Evolutionary conservation across 2,888 invertebrate genomes (phyloP), one percentile per base, ranked within the genome.

Genomic region (Acheta domesticus): DNA sequence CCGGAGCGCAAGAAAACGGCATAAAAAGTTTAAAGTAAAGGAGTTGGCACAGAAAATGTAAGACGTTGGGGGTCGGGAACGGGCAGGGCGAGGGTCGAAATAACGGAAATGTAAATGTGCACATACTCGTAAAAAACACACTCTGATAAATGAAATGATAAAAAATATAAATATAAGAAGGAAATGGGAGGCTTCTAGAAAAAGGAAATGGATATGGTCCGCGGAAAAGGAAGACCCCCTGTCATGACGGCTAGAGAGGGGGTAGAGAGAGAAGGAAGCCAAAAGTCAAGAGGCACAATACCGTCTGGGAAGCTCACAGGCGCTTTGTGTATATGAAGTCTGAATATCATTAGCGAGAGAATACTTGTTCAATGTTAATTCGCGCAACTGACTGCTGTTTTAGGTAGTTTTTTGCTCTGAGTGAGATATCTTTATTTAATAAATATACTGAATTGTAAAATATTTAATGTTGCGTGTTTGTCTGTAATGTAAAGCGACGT

Each of bases 31-130:
- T 62, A 16, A 62, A 14, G n/a, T 62, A 12, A 62, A 62, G 62
- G 62, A 62, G 62, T 62, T 62, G 62, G 62, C 62, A n/a, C 62
- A 62, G 62, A 62, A 62, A 62, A 62, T 62, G 62, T 62, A n/a
- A 12, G 62, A n/a, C n/a, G 16, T 62, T 3, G 16, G 62, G 4
- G 36, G 2, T 23, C 23, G 23, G 23, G 23, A 3, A 3, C 23
- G 3, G 23, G 23, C 2, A 23, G 36, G 5, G n/a, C 5, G 11
- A 8, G 62, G 62, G 16, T 62, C 62, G 11, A 62, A 36, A 62
- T 62, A 62, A 62, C 62, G 62, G 62, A 62, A 62, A 62, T 62
- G 62, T 62, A 62, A 62, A 62, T 62, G 62, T 19, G 62, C 62
- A 62, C 62, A 62, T n/a, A 62, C 62, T 62, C 62, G n/a, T 62